Conservation (phyloP, 2,113 vertebrate species). For the Leptobrachium ailaonicum region DNA sequence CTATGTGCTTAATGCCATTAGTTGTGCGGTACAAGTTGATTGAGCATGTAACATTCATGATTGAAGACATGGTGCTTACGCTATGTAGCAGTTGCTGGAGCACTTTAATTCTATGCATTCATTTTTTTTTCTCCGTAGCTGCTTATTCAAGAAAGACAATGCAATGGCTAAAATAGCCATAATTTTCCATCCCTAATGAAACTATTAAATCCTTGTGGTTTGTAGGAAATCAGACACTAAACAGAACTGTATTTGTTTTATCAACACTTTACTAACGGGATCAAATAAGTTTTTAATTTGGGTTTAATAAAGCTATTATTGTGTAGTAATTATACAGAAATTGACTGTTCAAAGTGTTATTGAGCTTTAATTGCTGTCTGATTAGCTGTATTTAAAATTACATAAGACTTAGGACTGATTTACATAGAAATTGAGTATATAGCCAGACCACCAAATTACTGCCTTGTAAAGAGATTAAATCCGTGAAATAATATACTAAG, state of each 20-base stretch:
- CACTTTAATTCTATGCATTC: conserved; percentile 25
- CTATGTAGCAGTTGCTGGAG: neutral
- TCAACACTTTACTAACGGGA: conserved; percentile 45
- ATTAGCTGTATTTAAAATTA: conserved; percentile 51
- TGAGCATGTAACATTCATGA: too few relatives aligned
- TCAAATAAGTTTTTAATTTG: conserved; percentile 51
- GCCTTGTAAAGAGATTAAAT: conserved; percentile 43
- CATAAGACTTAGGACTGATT: conserved; percentile 48
- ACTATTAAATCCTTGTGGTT: conserved; percentile 43
- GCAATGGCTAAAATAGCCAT: conserved; percentile 33
- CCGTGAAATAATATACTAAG: conserved; percentile 39
- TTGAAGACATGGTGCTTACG: conserved; percentile 24
- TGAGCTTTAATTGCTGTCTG: conserved; percentile 49
- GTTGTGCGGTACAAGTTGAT: too few relatives aligned
- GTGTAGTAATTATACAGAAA: conserved; percentile 50
- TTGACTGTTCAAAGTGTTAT: conserved; percentile 48
- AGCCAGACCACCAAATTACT: conserved; percentile 48
- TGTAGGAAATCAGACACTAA: conserved; percentile 46
- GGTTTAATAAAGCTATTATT: conserved; percentile 51
- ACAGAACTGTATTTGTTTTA: conserved; percentile 49
- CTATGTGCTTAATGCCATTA: too few relatives aligned
- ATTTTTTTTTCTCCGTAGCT: conserved; percentile 24
- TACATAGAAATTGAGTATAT: conserved; percentile 51
- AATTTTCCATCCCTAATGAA: conserved; percentile 37
- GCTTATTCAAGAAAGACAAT: conserved; percentile 35